These are phyloP conservation scores for Campoletis sonorensis DNA, from an alignment of 1,140 invertebrate species.

Conservation along the genomic window DNA sequence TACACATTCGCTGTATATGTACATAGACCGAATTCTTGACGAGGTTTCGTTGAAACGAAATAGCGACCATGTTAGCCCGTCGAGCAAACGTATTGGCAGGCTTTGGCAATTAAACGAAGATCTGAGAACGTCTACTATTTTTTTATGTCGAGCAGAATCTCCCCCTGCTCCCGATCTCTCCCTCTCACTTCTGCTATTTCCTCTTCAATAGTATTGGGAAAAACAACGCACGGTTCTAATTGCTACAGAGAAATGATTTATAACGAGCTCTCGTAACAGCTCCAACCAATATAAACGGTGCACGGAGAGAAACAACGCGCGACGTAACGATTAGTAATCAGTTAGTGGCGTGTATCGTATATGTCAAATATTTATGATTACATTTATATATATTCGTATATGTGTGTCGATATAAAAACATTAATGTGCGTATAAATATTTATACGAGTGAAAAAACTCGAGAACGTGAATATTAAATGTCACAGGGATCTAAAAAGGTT, in stretches of 20 bases:
- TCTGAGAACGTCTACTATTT: background rate
- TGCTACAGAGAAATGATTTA: conserved; percentile 30
- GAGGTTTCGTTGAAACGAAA: conserved; percentile 6
- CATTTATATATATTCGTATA: background rate
- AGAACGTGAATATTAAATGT: conserved; percentile 12
- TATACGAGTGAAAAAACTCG: background rate
- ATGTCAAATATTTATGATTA: background rate
- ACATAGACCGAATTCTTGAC: background rate
- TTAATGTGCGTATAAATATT: background rate
- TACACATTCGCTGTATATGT: background rate
- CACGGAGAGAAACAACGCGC: background rate
- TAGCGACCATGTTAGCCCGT: too few relatives aligned
- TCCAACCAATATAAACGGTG: conserved; percentile 6
- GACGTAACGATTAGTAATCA: background rate
- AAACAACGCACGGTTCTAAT: conserved; percentile 2
- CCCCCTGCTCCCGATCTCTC: conserved; percentile 1
- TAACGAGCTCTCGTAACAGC: conserved; percentile 14
- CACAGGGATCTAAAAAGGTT: too few relatives aligned
- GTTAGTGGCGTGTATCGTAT: background rate
- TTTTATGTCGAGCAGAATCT: background rate
- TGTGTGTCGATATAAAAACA: background rate
- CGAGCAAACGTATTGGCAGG: too few relatives aligned
- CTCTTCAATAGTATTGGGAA: conserved; percentile 23
- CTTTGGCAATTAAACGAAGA: conserved; percentile 29
- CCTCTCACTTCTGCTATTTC: too few relatives aligned